Base-by-base conservation (phyloP, 2,113 vertebrate genomes). In the Tetrax tetrax region DNA sequence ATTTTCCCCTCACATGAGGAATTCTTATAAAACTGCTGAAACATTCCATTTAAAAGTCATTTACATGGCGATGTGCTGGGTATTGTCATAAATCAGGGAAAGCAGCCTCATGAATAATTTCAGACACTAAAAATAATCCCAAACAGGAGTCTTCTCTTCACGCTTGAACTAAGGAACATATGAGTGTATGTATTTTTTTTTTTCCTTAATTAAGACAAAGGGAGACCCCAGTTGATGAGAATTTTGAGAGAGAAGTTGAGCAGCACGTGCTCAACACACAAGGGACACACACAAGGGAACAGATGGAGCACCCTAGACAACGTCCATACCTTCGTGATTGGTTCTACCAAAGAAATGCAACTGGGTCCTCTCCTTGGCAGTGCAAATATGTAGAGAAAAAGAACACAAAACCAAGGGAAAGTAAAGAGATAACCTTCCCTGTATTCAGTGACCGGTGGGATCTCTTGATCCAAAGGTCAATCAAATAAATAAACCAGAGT, bases 11-110 rank as follows among this genome's bases (percentile, higher is more conserved):
- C 90, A 83, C 92, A 87, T 31, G 61, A 94, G 92, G 90, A 93
- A 95, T 93, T 93, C 82, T 64, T 84, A 82, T 85, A 93, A 93
- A 95, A 80, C 85, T 37, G 84, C 43, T 53, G 92, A 84, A 91
- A 94, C 70, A 60, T 94, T 93, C 93, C 78, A 78, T 94, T 93
- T 91, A 87, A 81, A 81, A 97, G 88, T 38, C 72, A 84, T 93
- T 94, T 72, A 61, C 69, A 82, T n/a, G 91, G 82, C 27, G 5
- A 87, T 70, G 91, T 14, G 27, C 70, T 27, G 75, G 85, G 70
- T 43, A 65, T 64, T 51, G 74, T 70, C 82, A 79, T 93, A 78
- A 95, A 96, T 96, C 91, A 79, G 70, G 56, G 74, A 33, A 68
- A 90, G 54, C 56, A 66, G 75, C 56, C 60, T 92, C 65, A 65